Conservation (phyloP, 1,140 invertebrate species). For the Apis laboriosa region DNA sequence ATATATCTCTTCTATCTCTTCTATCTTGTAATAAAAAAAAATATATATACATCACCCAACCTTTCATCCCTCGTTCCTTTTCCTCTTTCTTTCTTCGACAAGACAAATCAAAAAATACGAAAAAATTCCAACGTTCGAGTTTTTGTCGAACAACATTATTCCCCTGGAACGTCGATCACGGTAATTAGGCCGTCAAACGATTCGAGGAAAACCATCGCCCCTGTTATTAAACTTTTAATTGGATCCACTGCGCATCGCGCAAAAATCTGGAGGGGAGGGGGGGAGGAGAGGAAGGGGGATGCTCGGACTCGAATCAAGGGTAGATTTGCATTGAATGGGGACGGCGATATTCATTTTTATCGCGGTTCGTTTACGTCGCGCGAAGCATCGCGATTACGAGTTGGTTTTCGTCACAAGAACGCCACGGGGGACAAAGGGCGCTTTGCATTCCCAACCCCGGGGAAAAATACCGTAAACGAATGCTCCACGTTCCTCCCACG, state of each 20-base stretch:
- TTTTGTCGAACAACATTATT: too few species aligned
- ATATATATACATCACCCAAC: too few species aligned
- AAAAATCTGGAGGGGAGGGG: not conserved
- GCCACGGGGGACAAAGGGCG: constrained; percentile 34
- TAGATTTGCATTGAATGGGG: constrained; percentile 40
- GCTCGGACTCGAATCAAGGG: constrained; percentile 36
- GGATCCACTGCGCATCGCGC: not conserved
- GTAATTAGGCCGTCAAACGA: too few species aligned
- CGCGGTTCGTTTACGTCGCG: constrained; percentile 31
- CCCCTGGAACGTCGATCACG: too few species aligned
- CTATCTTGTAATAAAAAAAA: too few species aligned
- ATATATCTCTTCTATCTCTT: too few species aligned
- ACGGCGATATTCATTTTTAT: constrained; percentile 45
- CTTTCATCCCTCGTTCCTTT: too few species aligned
- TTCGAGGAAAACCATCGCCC: too few species aligned
- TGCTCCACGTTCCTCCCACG: constrained; percentile 35
- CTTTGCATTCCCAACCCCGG: constrained; percentile 56
- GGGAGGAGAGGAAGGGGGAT: not conserved
- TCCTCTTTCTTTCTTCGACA: too few species aligned
- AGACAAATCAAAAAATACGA: too few species aligned
- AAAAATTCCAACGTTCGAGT: too few species aligned
- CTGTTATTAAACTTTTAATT: too few species aligned
- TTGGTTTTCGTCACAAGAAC: constrained; percentile 43
- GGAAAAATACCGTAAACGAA: constrained; percentile 60
- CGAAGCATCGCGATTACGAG: constrained; percentile 42